These are phyloP conservation scores for Phymatocera aterrima DNA, from an alignment of 2,888 invertebrate genomes.

Conservation along the genomic window DNA sequence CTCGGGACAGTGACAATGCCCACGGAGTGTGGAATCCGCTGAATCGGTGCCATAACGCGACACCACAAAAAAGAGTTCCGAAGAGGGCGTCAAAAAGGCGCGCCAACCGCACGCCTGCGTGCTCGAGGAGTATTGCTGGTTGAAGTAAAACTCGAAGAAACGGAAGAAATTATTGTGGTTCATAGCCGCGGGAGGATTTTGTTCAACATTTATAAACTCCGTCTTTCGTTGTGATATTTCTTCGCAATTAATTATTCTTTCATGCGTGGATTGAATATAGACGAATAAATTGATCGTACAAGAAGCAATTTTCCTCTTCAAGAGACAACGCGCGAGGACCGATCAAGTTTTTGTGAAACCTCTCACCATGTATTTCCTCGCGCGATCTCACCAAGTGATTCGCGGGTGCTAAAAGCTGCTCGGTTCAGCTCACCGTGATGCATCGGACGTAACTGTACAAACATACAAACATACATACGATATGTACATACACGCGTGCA, in stretches of 20 bases:
- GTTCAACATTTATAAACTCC: not conserved
- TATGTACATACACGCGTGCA: not conserved
- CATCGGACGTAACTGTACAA: not conserved
- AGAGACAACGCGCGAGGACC: not conserved
- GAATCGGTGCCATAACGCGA: constrained; percentile 51
- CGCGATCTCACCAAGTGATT: constrained; percentile 19
- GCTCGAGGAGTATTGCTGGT: not conserved
- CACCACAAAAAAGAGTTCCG: constrained; percentile 54
- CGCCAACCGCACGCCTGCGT: constrained; percentile 35
- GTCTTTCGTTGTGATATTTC: too few relatives aligned
- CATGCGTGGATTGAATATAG: not conserved
- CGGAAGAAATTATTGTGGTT: not conserved
- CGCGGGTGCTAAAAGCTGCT: constrained; percentile 24
- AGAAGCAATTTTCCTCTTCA: not conserved
- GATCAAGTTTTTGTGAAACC: not conserved
- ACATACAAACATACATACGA: not conserved
- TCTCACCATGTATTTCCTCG: not conserved
- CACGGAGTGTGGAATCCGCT: constrained; percentile 47
- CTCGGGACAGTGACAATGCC: constrained; percentile 46
- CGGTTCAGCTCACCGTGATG: not conserved
- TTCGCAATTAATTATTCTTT: too few relatives aligned
- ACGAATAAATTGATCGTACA: not conserved
- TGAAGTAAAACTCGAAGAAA: not conserved
- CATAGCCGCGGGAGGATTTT: not conserved
- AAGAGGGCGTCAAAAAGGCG: constrained; percentile 41